Evolutionary conservation across 2,113 vertebrate genomes (phyloP), one percentile per base, ranked within the genome.

Genomic region (Rhombomys opimus): DNA sequence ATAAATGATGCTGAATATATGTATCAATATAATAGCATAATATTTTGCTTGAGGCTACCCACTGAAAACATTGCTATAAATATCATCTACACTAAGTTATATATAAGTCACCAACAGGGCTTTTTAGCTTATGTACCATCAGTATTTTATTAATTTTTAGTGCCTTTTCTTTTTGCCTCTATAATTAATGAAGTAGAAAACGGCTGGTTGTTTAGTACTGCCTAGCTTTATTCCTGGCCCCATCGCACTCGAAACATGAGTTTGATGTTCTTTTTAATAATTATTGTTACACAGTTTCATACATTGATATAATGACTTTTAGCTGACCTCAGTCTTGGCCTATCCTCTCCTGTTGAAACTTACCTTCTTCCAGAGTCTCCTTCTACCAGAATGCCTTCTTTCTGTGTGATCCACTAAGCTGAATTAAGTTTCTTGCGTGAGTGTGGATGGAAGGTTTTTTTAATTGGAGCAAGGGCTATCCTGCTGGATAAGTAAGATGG

Each of bases 91-190:
- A 11, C 11, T 78, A 78, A 95, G 90, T 90, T 88, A 75, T 93
- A 75, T 93, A 27, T 38, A 94, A 92, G 17, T n/a, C 54, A 89
- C 77, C 72, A 88, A 57, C 67, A 50, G 32, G 68, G 76, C 18
- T 91, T 90, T 87, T 89, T 87, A 63, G 46, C n/a, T 65, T 52
- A 70, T 76, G n/a, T 41, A 38, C 63, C 65, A 32, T 90, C 81
- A 95, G 88, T 90, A 80, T 30, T 38, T 76, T 94, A 65, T 41
- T 67, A 87, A 96, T 63, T 91, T 87, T 89, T 95, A 92, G 57
- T 87, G 54, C 46, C 70, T 80, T 96, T 84, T 7, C 81, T 91
- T 89, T 59, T 41, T 89, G n/a, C 68, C 54, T 87, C 38, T 50
- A 50, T 92, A 88, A 65, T 86, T 25, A 86, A 67, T 54, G 50